Base-by-base conservation (phyloP, 2,888 invertebrate species). In the Laspeyria flexula region DNA sequence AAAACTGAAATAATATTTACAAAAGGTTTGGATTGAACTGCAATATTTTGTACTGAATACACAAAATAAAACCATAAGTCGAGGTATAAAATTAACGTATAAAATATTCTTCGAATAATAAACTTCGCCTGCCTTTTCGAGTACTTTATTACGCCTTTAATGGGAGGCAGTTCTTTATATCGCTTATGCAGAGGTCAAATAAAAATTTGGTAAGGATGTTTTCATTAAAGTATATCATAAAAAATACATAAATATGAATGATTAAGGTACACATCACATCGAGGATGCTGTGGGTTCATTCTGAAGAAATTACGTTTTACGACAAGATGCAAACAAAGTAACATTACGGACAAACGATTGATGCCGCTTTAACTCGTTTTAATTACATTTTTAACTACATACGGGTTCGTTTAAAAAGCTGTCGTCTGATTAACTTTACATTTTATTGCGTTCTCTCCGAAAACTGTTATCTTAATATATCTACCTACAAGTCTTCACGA, bases 221-320 rank as follows among this genome's bases (percentile, higher is more conserved):
- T 85, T 84, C 78, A 85, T 85, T 85, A 85, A 75, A 70, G 79
- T 69, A 71, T 69, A 79, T 76, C 80, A 83, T 88, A 88, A 89
- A 88, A 85, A 71, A 71, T 79, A 74, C 83, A 88, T 89, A 88
- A 89, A 88, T 83, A 79, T 82, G 83, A 86, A 81, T 85, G 86
- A 90, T 88, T 85, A 86, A 87, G 81, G 85, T 74, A 81, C 83
- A 82, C 78, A 81, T 79, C 85, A 66, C 77, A 65, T 82, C 83
- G 71, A 86, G 85, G 73, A 52, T 60, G 66, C 67, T 57, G 67
- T 68, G 76, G 74, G 76, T 72, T 68, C 66, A 76, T 79, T 79
- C 76, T 64, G 68, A 72, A 79, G 79, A 78, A 73, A 84, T 83
- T 78, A 80, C 72, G 61, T 79, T 86, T 86, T 85, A 85, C 73